These are phyloP conservation scores for Drosophila kokeensis DNA, from an alignment of 2,888 invertebrate species.

Conservation along the genomic window DNA sequence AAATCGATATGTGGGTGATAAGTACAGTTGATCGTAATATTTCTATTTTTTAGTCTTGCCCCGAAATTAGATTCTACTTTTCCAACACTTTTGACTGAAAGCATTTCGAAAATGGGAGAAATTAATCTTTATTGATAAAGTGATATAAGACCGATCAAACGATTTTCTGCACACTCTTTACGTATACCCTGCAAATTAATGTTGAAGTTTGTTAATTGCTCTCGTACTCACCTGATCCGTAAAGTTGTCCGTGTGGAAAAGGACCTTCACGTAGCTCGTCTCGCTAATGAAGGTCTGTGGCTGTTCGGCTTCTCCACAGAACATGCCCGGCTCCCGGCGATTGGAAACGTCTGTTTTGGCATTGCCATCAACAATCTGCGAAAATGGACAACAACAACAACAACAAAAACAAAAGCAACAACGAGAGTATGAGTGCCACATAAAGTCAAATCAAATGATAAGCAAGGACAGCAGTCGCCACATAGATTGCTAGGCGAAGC, in stretches of 20 bases:
- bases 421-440: slow-evolving; percentile 7
- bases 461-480: slow-evolving; percentile 25
- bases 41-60: background rate
- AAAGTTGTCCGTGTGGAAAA: slow-evolving; percentile 96
- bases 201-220: background rate
- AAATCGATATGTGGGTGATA: no score
- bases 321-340: slow-evolving; percentile 94
- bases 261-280: slow-evolving; percentile 95
- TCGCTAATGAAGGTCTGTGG: slow-evolving; percentile 97
- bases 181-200: background rate
- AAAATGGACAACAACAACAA: slow-evolving; percentile 71
- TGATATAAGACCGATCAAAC: background rate
- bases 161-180: background rate
- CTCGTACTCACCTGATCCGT: slow-evolving; percentile 89
- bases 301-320: slow-evolving; percentile 97
- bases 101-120: background rate
- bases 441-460: slow-evolving; percentile 51
- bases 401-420: slow-evolving; percentile 32
- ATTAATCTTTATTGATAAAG: background rate
- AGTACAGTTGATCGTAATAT: background rate
- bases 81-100: background rate
- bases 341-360: slow-evolving; percentile 95
- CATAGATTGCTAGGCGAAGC: slow-evolving; percentile 37
- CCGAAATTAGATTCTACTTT: background rate
- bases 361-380: slow-evolving; percentile 96